Percentiles rank a stretch among this genome's conserved stretches.
phyloP scores from a whole-genome alignment of 2,888 invertebrate genomes.

The Eucera pruinosa region DNA sequence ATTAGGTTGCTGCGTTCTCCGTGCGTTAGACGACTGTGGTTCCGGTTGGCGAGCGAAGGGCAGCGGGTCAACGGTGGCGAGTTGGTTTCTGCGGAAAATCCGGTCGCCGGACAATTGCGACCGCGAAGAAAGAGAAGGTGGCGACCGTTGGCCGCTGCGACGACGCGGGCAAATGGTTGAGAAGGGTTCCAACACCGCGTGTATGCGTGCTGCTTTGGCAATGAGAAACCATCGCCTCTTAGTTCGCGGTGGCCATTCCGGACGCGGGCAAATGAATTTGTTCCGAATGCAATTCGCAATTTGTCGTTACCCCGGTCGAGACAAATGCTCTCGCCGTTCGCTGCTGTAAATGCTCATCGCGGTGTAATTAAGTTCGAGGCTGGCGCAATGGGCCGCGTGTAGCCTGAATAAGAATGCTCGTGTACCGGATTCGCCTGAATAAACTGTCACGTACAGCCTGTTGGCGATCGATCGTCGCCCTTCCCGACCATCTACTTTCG shows the following conservation, averaged over 20 bases:
- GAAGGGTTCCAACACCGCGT: no score
- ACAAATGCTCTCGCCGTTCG: conserved; percentile 58
- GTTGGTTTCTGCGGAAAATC: conserved; percentile 72
- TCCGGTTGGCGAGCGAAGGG: conserved; percentile 62
- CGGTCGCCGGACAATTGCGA: conserved; percentile 66
- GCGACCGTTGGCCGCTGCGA: conserved; percentile 9
- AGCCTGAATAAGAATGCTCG: conserved; percentile 54
- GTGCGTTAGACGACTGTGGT: conserved; percentile 64
- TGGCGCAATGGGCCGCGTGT: conserved; percentile 31
- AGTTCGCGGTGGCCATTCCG: conserved; percentile 60
- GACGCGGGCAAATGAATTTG: conserved; percentile 70
- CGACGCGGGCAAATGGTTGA: no score
- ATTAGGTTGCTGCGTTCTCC: no score
- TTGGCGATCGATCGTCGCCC: conserved; percentile 38
- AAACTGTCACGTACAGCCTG: conserved; percentile 53
- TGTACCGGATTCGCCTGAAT: conserved; percentile 48
- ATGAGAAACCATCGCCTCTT: conserved; percentile 65
- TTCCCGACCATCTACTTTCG: conserved; percentile 20
- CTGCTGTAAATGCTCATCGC: conserved; percentile 61
- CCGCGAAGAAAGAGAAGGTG: conserved; percentile 47
- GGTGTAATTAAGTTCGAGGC: conserved; percentile 53
- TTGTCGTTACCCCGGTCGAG: conserved; percentile 65
- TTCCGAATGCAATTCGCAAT: conserved; percentile 73
- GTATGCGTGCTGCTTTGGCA: conserved; percentile 55
- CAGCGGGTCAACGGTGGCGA: conserved; percentile 40